Conservation (phyloP, 2,113 vertebrate genomes). For the Ia io region DNA sequence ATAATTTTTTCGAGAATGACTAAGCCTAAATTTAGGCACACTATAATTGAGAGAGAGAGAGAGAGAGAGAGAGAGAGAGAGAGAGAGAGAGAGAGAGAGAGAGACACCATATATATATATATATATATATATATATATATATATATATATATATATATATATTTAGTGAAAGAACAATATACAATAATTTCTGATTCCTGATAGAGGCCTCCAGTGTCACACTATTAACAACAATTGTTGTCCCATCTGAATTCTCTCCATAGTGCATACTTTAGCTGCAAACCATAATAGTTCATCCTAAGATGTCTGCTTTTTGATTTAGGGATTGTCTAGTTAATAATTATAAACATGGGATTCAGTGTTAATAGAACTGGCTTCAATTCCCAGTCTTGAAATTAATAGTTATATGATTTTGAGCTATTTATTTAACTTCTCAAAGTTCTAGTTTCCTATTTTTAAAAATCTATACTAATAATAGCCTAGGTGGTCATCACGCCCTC, state of each 20-base stretch:
- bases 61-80: too few relatives aligned
- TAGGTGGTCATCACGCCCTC: too few relatives aligned
- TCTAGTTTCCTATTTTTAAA: not conserved
- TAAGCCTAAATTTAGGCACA: not conserved
- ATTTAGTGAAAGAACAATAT: not conserved
- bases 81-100: too few relatives aligned
- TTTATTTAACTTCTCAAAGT: not conserved
- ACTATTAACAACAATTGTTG: not conserved
- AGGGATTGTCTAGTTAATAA: not conserved
- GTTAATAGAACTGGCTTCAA: not conserved
- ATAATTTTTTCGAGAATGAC: not conserved
- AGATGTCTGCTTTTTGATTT: not conserved
- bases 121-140: not conserved
- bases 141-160: not conserved
- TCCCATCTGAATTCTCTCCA: not conserved
- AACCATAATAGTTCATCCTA: not conserved
- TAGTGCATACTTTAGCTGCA: not conserved
- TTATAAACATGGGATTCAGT: not conserved
- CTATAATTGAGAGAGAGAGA: not conserved
- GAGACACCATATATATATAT: too few relatives aligned
- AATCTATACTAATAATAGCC: not conserved
- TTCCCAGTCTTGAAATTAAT: not conserved
- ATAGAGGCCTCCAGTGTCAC: not conserved
- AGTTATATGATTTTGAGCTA: not conserved
- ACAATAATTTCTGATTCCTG: not conserved